Base-by-base conservation (phyloP, 2,113 vertebrate genomes). In the Saguinus imperator region DNA sequence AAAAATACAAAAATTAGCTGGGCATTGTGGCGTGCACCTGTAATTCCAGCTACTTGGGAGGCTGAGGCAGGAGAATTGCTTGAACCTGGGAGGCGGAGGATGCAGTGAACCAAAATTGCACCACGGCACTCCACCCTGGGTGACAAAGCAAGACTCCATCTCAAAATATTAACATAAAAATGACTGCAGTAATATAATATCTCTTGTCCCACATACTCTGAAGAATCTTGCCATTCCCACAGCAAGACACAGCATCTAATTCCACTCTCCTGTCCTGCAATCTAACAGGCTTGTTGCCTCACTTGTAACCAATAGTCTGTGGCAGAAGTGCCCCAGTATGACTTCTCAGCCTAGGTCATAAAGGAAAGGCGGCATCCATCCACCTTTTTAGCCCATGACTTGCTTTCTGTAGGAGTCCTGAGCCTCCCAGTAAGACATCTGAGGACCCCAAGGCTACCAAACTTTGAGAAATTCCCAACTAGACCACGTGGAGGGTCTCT, bases 11-110 rank as follows among this genome's bases (percentile, higher is more conserved):
- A 68, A 68, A n/a, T 68, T 35, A n/a, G 66, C 32, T 6, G 7
- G 66, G 32, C 32, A 0, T 68, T 32, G 16, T 68, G 66, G 32
- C 2, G 1, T 9, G 1, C 6, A 14, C 6, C 1, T 68, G 32
- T 68, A 68, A 35, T n/a, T 29, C 66, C 66, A 68, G 66, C 16
- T 68, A 68, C 35, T 68, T 68, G 66, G 13, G 32, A 32, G 66
- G 66, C 66, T 68, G 32, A 68, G 66, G 66, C 66, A 35, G 66
- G 32, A 68, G 32, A 35, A 68, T 68, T 6, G 29, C 2, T 35
- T 68, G 66, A 68, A 35, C 32, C 66, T 6, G 7, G 66, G 1
- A 68, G 66, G 16, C 35, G 0, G 32, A 68, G 32, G 7, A 13
- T 68, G 66, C 2, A 8, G 66, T 68, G 66, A n/a, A 6, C 32